Conservation (phyloP, 2,797 vertebrate species). For the Poecilia velifera region DNA sequence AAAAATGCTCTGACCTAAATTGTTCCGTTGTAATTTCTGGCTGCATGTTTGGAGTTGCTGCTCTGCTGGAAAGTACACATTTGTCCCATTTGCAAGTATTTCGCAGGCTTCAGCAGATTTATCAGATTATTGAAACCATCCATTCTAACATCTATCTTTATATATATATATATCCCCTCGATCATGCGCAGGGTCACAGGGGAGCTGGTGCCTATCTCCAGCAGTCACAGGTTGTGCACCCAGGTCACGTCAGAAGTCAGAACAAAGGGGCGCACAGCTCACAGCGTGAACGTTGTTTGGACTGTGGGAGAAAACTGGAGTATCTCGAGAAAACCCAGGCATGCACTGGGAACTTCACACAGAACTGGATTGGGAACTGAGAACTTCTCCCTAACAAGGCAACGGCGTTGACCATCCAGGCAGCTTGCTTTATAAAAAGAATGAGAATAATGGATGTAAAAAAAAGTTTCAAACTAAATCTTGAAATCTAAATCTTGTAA, state of each 20-base stretch:
- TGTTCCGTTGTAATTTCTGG: neutral
- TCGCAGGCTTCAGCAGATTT: neutral
- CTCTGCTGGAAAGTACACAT: neutral
- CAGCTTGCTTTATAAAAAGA: neutral
- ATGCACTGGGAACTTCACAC: neutral
- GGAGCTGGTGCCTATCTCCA: constrained; percentile 2
- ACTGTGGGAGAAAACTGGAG: neutral
- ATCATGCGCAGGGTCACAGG: neutral
- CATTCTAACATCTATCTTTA: neutral
- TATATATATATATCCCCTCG: neutral
- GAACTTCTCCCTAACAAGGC: neutral
- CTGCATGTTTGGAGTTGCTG: neutral
- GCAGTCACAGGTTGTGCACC: neutral
- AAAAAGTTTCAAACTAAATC: neutral
- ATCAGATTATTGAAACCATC: neutral
- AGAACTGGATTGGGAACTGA: neutral
- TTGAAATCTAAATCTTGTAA: too few species aligned
- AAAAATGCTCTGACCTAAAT: neutral
- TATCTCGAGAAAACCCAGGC: neutral
- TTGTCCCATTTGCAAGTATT: neutral
- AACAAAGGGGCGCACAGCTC: neutral
- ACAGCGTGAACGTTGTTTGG: neutral
- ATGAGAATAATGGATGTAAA: neutral
- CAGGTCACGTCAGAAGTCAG: neutral
- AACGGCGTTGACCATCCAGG: neutral